These are phyloP conservation scores for Bombus turneri DNA, from an alignment of 1,140 invertebrate genomes.

Conservation along the genomic window DNA sequence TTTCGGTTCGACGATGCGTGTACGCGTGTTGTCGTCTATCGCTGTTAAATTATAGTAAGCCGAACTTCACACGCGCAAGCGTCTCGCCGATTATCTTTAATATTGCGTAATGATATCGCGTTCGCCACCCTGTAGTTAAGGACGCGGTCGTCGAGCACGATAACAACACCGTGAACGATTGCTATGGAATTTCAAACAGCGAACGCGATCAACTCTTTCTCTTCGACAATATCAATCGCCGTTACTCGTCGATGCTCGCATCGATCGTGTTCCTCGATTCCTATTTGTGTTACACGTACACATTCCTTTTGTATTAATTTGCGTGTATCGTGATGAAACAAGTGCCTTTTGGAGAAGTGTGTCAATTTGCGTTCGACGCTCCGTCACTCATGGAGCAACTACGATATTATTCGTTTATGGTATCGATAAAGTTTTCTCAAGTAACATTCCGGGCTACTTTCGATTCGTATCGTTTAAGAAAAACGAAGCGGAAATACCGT, in stretches of 20 bases:
- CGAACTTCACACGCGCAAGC: slow-evolving; percentile 2
- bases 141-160: too few species aligned
- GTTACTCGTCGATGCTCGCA: not conserved
- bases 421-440: not conserved
- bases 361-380: not conserved
- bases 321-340: not conserved
- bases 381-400: not conserved
- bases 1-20: not conserved
- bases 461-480: not conserved
- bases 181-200: not conserved
- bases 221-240: not conserved
- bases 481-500: not conserved
- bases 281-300: slow-evolving; percentile 3
- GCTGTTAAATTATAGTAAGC: slow-evolving; percentile 20
- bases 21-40: not conserved
- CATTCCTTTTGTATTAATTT: slow-evolving; percentile 28
- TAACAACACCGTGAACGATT: not conserved
- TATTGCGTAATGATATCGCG: not conserved
- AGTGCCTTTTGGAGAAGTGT: slow-evolving; percentile 6
- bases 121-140: not conserved
- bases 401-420: not conserved
- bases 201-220: not conserved
- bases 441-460: not conserved
- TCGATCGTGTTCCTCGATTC: slow-evolving; percentile 17
- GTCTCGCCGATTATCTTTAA: slow-evolving; percentile 11